Evolutionary conservation across 2,113 vertebrate species (phyloP).

Genomic region (Terrapene triunguis): DNA sequence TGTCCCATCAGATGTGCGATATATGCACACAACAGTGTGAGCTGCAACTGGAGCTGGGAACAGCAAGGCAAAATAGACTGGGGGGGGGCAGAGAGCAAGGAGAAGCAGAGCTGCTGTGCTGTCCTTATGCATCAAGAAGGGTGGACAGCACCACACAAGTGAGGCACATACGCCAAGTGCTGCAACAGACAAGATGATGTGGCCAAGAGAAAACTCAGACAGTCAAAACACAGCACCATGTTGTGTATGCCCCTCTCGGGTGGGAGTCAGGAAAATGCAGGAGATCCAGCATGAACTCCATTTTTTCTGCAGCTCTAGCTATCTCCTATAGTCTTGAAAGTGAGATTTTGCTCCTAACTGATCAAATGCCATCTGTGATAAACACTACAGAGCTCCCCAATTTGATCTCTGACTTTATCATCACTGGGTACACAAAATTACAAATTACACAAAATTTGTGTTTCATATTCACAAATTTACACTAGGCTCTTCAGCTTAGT

Average conservation of each 20-base stretch:
- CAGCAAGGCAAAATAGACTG: background rate
- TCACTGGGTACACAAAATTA: too few relatives aligned
- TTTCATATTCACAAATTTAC: background rate
- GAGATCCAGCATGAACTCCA: background rate
- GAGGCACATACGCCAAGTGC: background rate
- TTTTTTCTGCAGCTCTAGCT: background rate
- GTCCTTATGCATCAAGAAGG: background rate
- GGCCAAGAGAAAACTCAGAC: background rate
- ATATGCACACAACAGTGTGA: background rate
- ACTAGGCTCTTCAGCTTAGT: background rate
- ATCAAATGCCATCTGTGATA: rapidly evolving
- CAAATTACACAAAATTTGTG: too few relatives aligned
- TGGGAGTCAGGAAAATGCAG: background rate
- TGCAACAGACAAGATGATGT: background rate
- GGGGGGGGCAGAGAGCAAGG: background rate
- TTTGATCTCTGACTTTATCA: rapidly evolving
- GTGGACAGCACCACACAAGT: background rate
- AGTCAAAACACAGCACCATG: rapidly evolving
- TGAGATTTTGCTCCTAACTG: background rate
- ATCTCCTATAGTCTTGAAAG: background rate
- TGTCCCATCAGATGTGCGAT: background rate
- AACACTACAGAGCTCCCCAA: background rate
- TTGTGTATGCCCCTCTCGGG: background rate
- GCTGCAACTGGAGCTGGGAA: background rate
- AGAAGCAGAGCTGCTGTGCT: background rate